Evolutionary conservation across 2,797 vertebrate genomes (phyloP).

Genomic region (Myiothlypis chrysogaster): DNA sequence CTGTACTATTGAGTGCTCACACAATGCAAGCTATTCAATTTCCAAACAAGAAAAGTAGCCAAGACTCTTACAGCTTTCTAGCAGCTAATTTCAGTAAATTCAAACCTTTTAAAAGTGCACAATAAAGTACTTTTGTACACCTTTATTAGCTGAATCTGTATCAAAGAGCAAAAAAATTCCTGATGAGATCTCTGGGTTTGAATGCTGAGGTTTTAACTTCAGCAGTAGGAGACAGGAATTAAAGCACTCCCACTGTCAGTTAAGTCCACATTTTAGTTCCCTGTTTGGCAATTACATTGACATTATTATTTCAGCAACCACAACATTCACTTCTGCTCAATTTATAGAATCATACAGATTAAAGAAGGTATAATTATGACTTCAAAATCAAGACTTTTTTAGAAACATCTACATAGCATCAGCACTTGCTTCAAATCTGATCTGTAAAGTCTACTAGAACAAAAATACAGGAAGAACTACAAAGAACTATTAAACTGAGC

Average conservation of each 20-base stretch:
- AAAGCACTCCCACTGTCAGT: background rate
- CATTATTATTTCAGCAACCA: conserved; percentile 1
- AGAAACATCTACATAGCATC: background rate
- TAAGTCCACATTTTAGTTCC: background rate
- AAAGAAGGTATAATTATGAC: background rate
- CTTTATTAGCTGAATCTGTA: background rate
- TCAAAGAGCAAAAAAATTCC: background rate
- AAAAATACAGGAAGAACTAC: background rate
- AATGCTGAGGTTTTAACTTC: conserved; percentile 2
- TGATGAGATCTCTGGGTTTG: background rate
- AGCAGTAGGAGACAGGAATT: background rate
- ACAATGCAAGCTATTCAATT: background rate
- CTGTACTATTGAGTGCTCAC: background rate
- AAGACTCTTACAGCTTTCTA: background rate
- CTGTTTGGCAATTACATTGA: background rate
- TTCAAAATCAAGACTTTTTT: background rate
- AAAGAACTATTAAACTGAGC: background rate
- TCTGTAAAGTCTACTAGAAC: background rate
- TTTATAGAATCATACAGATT: background rate
- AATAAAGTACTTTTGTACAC: background rate
- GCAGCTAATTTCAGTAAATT: conserved; percentile 13
- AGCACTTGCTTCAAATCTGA: background rate
- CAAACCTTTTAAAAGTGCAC: conserved; percentile 4
- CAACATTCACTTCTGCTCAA: background rate
- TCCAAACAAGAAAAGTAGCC: conserved; percentile 1